Conservation (phyloP, 2,113 vertebrate genomes). For the Typhlomys cinereus region DNA sequence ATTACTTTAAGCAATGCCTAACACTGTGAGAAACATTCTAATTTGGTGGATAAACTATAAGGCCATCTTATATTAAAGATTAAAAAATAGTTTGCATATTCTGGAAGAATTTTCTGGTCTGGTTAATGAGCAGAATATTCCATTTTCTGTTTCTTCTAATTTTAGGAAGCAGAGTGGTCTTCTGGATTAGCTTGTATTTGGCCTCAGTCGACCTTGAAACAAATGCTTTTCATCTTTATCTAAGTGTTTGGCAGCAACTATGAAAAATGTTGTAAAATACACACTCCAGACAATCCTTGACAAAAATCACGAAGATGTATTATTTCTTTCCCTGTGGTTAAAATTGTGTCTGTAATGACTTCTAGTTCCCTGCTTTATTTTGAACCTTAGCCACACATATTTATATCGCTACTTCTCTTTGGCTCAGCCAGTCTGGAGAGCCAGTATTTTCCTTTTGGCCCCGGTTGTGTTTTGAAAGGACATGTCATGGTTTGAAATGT, state of each 20-base stretch:
- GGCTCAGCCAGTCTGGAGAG: background rate
- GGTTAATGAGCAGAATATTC: background rate
- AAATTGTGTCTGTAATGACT: background rate
- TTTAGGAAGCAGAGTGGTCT: conserved; percentile 4
- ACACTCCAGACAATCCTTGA: background rate
- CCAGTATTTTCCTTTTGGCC: background rate
- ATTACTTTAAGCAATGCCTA: background rate
- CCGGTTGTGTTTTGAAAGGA: background rate
- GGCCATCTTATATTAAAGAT: background rate
- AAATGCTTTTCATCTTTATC: conserved; percentile 41
- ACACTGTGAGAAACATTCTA: background rate
- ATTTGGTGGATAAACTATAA: background rate
- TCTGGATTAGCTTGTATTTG: conserved; percentile 3
- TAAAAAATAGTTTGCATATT: background rate
- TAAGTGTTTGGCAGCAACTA: background rate
- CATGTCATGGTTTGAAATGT: too few relatives aligned
- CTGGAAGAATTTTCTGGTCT: background rate
- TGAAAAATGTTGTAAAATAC: conserved; percentile 18
- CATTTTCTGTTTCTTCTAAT: background rate
- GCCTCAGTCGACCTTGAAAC: background rate
- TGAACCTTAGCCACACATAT: background rate
- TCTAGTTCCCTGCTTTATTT: conserved; percentile 14
- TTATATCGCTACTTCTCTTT: conserved; percentile 3
- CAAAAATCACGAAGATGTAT: background rate
- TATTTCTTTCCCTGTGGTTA: background rate